Conservation (phyloP, 1,140 invertebrate species). For the Trialeurodes vaporariorum region DNA sequence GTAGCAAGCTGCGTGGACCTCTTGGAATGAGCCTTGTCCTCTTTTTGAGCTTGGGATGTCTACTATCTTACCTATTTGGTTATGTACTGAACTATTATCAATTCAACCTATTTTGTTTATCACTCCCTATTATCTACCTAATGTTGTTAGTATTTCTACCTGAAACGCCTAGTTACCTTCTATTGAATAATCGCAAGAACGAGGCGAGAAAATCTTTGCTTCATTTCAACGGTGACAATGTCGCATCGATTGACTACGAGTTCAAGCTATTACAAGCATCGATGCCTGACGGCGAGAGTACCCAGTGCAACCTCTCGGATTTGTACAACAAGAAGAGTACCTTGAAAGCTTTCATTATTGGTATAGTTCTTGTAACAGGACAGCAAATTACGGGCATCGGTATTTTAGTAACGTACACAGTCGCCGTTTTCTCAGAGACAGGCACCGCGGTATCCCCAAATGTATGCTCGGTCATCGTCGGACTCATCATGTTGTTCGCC, state of each 20-base stretch:
- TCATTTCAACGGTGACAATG: constrained; percentile 45
- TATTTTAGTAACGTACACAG: constrained; percentile 67
- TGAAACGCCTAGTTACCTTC: constrained; percentile 64
- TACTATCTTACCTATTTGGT: constrained; percentile 61
- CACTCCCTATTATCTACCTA: constrained; percentile 52
- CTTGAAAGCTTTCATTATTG: constrained; percentile 52
- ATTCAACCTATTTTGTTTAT: constrained; percentile 50
- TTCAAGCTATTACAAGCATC: constrained; percentile 6
- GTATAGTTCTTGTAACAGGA: constrained; percentile 64
- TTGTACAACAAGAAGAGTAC: not conserved
- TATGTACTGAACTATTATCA: constrained; percentile 46
- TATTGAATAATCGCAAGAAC: constrained; percentile 38
- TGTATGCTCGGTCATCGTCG: constrained; percentile 57
- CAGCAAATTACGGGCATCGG: constrained; percentile 82
- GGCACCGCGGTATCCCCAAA: constrained; percentile 41
- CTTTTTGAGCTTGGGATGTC: constrained; percentile 64
- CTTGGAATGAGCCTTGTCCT: constrained; percentile 74
- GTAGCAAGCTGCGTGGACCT: constrained; percentile 60
- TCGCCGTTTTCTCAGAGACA: constrained; percentile 52
- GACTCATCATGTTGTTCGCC: constrained; percentile 52
- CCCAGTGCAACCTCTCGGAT: not conserved
- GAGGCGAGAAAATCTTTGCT: constrained; percentile 42
- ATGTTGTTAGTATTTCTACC: constrained; percentile 59
- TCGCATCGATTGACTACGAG: constrained; percentile 32
- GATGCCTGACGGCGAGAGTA: too few relatives aligned